Conservation (phyloP, 2,113 vertebrate genomes). For the Podarcis raffonei region DNA sequence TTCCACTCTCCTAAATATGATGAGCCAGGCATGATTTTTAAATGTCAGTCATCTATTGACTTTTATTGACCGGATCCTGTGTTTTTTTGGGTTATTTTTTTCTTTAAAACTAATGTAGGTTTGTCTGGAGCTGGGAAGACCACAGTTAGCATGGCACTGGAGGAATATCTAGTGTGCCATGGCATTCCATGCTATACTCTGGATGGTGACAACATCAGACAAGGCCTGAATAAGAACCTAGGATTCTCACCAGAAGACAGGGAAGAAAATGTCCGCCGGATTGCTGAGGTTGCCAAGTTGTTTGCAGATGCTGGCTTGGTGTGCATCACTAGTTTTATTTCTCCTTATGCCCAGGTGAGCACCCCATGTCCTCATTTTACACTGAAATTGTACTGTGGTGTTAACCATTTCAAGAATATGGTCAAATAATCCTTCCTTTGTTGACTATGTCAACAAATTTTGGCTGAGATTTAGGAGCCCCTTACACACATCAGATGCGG, state of each 20-base stretch:
- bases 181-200: conserved; percentile 96
- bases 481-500: not conserved
- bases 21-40: not conserved
- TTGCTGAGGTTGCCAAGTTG: conserved; percentile 95
- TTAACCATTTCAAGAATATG: not conserved
- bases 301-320: conserved; percentile 97
- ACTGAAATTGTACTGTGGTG: not conserved
- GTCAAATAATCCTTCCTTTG: not conserved
- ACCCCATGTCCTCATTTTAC: not conserved
- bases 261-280: conserved; percentile 96
- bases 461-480: not conserved
- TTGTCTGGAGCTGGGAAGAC: conserved; percentile 97
- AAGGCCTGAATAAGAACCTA: conserved; percentile 96
- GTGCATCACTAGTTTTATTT: conserved; percentile 97
- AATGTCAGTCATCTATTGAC: not conserved
- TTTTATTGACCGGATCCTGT: not conserved
- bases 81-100: not conserved
- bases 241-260: conserved; percentile 95
- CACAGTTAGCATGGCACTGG: conserved; percentile 97
- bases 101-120: conserved; percentile 72
- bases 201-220: conserved; percentile 97
- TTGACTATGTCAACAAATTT: not conserved
- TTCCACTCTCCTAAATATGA: not conserved
- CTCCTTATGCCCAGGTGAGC: conserved; percentile 91
- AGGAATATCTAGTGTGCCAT: conserved; percentile 96